phyloP scores from a whole-genome alignment of 2,888 invertebrate species.

The Ischnura elegans region DNA sequence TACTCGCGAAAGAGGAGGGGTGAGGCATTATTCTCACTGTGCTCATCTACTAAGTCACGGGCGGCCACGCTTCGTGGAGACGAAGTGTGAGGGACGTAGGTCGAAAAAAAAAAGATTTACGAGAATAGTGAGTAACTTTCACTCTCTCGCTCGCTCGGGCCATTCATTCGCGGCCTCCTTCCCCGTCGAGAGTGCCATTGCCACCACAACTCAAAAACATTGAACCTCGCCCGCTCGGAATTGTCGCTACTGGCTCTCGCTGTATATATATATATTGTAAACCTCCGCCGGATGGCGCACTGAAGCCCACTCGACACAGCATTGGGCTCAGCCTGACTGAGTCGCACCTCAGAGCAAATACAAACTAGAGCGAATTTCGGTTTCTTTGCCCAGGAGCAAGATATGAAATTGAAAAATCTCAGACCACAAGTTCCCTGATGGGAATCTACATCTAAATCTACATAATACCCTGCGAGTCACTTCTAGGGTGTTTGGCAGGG shows the following conservation, averaged over 20 bases:
- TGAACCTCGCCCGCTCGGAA: constrained; percentile 8
- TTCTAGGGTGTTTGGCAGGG: too few species aligned
- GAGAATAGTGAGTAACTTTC: background rate
- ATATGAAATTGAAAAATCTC: too few species aligned
- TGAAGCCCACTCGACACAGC: too few species aligned
- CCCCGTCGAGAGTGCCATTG: background rate
- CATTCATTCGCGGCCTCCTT: background rate
- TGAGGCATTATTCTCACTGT: background rate
- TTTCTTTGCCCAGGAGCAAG: too few species aligned
- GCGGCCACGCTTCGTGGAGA: background rate
- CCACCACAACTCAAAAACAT: background rate
- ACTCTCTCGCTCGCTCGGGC: background rate
- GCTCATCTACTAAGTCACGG: background rate
- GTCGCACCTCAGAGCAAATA: too few species aligned
- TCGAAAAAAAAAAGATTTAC: background rate
- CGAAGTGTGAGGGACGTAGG: background rate
- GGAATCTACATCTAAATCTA: too few species aligned
- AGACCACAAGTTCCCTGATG: too few species aligned
- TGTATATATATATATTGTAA: background rate
- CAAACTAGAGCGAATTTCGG: too few species aligned
- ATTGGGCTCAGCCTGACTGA: too few species aligned
- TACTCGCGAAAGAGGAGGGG: background rate
- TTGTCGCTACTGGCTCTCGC: background rate
- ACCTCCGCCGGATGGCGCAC: background rate
- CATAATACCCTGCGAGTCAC: too few species aligned